phyloP scores from a whole-genome alignment of 2,888 invertebrate species.

The Acleris holmiana region DNA sequence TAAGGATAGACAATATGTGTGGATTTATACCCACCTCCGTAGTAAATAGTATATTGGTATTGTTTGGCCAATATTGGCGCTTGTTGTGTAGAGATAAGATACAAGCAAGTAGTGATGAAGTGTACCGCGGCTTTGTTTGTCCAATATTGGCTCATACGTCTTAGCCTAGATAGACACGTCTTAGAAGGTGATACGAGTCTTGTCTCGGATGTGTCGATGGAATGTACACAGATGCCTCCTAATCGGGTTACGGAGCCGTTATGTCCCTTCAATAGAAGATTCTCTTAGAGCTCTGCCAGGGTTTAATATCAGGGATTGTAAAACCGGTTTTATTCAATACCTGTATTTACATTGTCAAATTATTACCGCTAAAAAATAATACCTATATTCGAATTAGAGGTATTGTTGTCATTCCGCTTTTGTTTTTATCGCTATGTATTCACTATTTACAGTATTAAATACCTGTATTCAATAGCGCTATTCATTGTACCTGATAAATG shows the following conservation, averaged over 20 bases:
- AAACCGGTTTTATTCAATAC: no score
- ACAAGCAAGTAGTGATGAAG: no score
- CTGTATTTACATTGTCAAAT: no score
- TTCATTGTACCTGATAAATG: no score
- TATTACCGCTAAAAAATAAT: no score
- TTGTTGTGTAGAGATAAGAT: neutral
- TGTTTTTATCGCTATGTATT: no score
- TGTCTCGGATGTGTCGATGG: slow-evolving; percentile 5
- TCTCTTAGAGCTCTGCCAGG: neutral
- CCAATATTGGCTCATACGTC: slow-evolving; percentile 27
- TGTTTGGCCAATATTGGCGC: slow-evolving; percentile 21
- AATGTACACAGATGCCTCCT: slow-evolving; percentile 11
- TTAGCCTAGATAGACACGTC: slow-evolving; percentile 10
- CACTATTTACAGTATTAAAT: no score
- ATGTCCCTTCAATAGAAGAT: neutral
- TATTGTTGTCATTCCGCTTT: no score
- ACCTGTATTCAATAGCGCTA: no score
- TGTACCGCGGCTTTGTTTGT: neutral
- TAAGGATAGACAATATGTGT: slow-evolving; percentile 28
- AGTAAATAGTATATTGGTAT: slow-evolving; percentile 15
- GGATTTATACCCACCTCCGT: slow-evolving; percentile 9
- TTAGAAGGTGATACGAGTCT: neutral
- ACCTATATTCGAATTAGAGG: no score
- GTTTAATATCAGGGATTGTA: no score
- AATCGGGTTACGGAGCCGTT: neutral